Conservation (phyloP, 2,797 vertebrate species). For the Pseudotriccus pelzelni region DNA sequence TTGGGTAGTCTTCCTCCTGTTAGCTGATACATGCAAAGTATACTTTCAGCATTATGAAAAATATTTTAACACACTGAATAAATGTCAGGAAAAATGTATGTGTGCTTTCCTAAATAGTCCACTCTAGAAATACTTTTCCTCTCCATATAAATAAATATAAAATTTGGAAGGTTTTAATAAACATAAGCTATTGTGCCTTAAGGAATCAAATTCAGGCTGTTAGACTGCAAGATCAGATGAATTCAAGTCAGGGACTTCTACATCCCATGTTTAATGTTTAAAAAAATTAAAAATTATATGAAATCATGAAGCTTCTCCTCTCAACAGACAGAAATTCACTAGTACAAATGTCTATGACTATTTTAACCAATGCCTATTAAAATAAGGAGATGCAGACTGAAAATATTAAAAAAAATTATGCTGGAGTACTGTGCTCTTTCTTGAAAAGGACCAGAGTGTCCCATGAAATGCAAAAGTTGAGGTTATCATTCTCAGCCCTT, state of each 20-base stretch:
- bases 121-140: neutral
- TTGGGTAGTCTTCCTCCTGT: neutral
- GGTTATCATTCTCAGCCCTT: neutral
- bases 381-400: neutral
- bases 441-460: neutral
- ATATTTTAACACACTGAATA: neutral
- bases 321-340: neutral
- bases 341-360: neutral
- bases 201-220: neutral
- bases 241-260: neutral
- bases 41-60: neutral
- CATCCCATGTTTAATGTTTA: neutral
- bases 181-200: neutral
- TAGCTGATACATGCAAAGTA: neutral
- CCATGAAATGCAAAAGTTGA: neutral
- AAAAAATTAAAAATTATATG: neutral
- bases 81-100: neutral
- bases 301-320: neutral
- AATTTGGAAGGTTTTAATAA: accelerated
- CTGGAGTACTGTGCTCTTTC: neutral
- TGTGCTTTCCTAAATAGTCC: neutral
- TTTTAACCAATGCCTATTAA: neutral
- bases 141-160: neutral
- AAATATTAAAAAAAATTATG: neutral
- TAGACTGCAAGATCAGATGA: neutral